These are phyloP conservation scores for Piezodorus guildinii DNA, from an alignment of 1,140 invertebrate genomes.

Conservation along the genomic window DNA sequence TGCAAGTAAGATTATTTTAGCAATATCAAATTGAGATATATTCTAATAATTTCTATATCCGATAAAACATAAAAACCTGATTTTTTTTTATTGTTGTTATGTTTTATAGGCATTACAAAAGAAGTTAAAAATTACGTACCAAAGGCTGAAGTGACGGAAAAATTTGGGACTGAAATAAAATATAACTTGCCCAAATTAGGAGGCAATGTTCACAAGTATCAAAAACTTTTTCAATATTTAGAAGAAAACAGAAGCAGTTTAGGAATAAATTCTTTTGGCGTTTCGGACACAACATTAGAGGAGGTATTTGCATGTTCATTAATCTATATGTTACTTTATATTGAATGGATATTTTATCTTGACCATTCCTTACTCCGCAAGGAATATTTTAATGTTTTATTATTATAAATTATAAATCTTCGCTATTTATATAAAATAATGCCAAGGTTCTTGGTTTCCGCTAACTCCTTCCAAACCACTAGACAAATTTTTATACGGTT, in stretches of 20 bases:
- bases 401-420: too few relatives aligned
- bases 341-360: too few relatives aligned
- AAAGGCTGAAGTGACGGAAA: conserved; percentile 11
- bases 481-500: too few relatives aligned
- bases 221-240: conserved; percentile 15
- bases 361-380: too few relatives aligned
- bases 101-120: conserved; percentile 1
- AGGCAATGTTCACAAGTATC: conserved; percentile 12
- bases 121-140: conserved; percentile 3
- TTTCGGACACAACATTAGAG: conserved; percentile 20
- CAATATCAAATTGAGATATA: too few relatives aligned
- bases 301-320: conserved; percentile 13
- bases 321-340: too few relatives aligned
- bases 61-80: not conserved
- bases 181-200: conserved; percentile 13
- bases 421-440: too few relatives aligned
- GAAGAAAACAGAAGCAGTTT: conserved; percentile 7
- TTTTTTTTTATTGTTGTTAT: too few relatives aligned
- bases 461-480: too few relatives aligned
- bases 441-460: too few relatives aligned
- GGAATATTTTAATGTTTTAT: too few relatives aligned
- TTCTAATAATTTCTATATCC: not conserved
- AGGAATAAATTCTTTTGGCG: conserved; percentile 19
- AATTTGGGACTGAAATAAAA: conserved; percentile 19
- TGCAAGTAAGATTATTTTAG: too few relatives aligned